Percentiles rank a stretch among this genome's conserved stretches.
phyloP scores from a whole-genome alignment of 2,113 vertebrate species.

The Ailuropoda melanoleuca region DNA sequence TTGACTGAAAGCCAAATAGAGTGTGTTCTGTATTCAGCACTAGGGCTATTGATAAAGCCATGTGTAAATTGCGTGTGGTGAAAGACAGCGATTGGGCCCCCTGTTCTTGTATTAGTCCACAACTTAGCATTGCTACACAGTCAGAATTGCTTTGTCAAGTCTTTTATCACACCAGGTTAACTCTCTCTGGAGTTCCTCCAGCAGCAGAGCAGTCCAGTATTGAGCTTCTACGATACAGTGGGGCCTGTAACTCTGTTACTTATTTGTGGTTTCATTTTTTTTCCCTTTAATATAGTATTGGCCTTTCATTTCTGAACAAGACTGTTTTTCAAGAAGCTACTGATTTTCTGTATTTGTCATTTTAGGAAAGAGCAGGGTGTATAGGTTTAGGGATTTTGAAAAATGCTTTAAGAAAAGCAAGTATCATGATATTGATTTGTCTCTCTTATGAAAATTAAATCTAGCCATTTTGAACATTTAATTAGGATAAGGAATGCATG shows the following conservation, averaged over 20 bases:
- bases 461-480: background rate
- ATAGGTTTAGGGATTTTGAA: slow-evolving; percentile 24
- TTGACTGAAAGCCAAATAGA: slow-evolving; percentile 93
- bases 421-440: background rate
- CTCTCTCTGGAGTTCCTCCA: slow-evolving; percentile 72
- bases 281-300: background rate
- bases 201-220: slow-evolving; percentile 60
- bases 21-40: slow-evolving; percentile 87
- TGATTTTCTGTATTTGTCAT: background rate
- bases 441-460: background rate
- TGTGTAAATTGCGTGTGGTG: slow-evolving; percentile 82
- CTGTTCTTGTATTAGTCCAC: slow-evolving; percentile 78
- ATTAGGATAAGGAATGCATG: background rate
- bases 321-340: background rate
- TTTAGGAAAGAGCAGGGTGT: background rate
- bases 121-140: slow-evolving; percentile 79
- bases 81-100: slow-evolving; percentile 81
- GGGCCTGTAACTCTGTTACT: slow-evolving; percentile 46
- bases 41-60: slow-evolving; percentile 85
- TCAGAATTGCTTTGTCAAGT: slow-evolving; percentile 82
- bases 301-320: slow-evolving; percentile 14
- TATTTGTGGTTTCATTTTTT: slow-evolving; percentile 49
- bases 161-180: slow-evolving; percentile 81
- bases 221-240: slow-evolving; percentile 34
- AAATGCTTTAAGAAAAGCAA: slow-evolving; percentile 49